Conservation (phyloP, 2,888 invertebrate genomes). For the Dryocosmus kuriphilus region DNA sequence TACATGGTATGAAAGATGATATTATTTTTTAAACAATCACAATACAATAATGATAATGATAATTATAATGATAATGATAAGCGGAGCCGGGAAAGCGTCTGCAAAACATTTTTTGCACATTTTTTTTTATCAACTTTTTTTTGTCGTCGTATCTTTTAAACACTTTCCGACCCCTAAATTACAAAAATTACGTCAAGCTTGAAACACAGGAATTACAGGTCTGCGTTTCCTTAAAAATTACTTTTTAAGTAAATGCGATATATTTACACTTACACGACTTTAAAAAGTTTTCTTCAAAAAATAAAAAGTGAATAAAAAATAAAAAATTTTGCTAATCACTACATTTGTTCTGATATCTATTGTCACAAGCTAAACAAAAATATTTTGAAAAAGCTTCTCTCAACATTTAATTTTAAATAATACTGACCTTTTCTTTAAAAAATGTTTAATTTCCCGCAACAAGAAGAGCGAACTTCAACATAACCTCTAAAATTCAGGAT, state of each 20-base stretch:
- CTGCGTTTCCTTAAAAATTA: slow-evolving; percentile 58
- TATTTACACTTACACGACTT: slow-evolving; percentile 29
- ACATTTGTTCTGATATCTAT: slow-evolving; percentile 7
- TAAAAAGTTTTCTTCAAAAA: too few species aligned
- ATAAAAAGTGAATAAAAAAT: not conserved
- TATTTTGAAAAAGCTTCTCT: not conserved
- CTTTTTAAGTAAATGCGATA: slow-evolving; percentile 51
- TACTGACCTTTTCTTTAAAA: not conserved
- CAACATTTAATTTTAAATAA: not conserved
- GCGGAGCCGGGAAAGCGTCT: slow-evolving; percentile 41
- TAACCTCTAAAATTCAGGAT: not conserved
- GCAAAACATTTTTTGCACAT: slow-evolving; percentile 4
- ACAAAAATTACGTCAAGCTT: slow-evolving; percentile 39
- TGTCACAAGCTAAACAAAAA: slow-evolving; percentile 7
- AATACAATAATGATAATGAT: slow-evolving; percentile 51
- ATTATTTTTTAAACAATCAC: slow-evolving; percentile 53
- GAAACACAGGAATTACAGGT: slow-evolving; percentile 57
- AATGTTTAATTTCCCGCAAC: not conserved
- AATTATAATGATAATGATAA: slow-evolving; percentile 54
- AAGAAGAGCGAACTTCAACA: not conserved
- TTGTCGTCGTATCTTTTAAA: not conserved
- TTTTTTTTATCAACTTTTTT: slow-evolving; percentile 36
- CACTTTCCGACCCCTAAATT: slow-evolving; percentile 25
- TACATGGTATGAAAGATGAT: slow-evolving; percentile 53
- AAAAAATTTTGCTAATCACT: not conserved